Conservation (phyloP, 2,797 vertebrate species). For the Pagetopsis macropterus region DNA sequence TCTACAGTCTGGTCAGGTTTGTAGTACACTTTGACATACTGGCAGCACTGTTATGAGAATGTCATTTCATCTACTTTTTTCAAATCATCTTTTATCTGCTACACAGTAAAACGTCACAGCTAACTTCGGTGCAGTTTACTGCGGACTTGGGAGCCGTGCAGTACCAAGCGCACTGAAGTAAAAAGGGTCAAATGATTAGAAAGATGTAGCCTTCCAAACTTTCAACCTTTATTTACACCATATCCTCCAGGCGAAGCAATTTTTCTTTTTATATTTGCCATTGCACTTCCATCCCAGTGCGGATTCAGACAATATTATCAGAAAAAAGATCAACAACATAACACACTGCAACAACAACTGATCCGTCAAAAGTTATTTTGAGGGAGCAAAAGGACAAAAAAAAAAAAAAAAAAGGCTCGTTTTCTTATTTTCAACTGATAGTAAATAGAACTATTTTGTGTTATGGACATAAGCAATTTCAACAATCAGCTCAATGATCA, state of each 20-base stretch:
- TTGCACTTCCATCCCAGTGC: background rate
- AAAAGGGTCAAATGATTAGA: background rate
- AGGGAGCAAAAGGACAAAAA: background rate
- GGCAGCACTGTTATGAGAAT: background rate
- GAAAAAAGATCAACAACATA: background rate
- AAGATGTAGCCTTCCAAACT: background rate
- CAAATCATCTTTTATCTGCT: background rate
- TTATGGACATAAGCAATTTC: background rate
- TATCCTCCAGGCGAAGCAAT: background rate
- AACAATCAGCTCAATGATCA: too few species aligned
- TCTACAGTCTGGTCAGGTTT: background rate
- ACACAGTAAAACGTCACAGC: background rate
- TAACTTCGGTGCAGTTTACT: background rate
- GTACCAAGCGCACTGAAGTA: background rate
- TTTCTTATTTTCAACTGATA: background rate
- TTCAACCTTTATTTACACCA: background rate
- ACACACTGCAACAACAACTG: background rate
- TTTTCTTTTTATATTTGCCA: background rate
- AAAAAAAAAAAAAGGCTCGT: background rate
- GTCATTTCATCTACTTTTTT: background rate
- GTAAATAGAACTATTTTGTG: too few species aligned
- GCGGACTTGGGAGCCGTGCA: background rate
- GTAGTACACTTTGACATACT: background rate
- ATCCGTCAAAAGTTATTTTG: too few species aligned
- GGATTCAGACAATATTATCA: background rate